phyloP scores from a whole-genome alignment of 2,797 vertebrate genomes.

The Paedocypris micromegethes region DNA sequence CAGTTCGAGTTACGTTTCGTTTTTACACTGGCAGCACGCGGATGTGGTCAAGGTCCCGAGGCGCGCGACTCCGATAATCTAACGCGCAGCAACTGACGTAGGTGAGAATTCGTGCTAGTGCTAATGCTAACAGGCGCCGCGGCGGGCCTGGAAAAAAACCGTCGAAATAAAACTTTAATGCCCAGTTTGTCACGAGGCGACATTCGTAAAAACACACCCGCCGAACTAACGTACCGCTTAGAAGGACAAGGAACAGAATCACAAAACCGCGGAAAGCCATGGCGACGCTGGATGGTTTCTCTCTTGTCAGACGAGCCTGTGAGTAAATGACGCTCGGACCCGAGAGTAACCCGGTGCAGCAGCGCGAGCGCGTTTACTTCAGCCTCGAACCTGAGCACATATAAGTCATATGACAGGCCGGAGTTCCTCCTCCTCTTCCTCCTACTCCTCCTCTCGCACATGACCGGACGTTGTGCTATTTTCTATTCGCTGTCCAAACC shows the following conservation, averaged over 20 bases:
- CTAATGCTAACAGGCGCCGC: conserved; percentile 23
- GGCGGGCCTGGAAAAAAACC: conserved; percentile 17
- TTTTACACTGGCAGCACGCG: no score
- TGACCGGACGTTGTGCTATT: neutral
- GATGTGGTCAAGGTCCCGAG: no score
- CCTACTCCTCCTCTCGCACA: conserved; percentile 4
- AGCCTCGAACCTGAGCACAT: conserved; percentile 56
- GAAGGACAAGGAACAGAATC: conserved; percentile 48
- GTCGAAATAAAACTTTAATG: neutral
- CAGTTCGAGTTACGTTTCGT: no score
- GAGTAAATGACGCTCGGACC: conserved; percentile 1
- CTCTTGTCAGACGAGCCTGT: neutral
- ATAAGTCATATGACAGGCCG: conserved; percentile 65
- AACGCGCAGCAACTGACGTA: conserved; percentile 53
- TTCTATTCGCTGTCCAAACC: conserved; percentile 12
- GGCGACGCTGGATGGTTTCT: conserved; percentile 22
- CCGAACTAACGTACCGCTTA: conserved; percentile 57
- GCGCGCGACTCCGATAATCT: neutral
- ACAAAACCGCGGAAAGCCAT: conserved; percentile 57
- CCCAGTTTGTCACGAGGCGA: neutral
- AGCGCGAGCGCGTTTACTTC: neutral
- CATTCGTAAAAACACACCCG: neutral
- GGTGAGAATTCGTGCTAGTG: conserved; percentile 21
- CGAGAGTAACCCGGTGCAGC: conserved; percentile 32
- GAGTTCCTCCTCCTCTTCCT: neutral